phyloP scores from a whole-genome alignment of 2,113 vertebrate species.

The Thermophis baileyi region DNA sequence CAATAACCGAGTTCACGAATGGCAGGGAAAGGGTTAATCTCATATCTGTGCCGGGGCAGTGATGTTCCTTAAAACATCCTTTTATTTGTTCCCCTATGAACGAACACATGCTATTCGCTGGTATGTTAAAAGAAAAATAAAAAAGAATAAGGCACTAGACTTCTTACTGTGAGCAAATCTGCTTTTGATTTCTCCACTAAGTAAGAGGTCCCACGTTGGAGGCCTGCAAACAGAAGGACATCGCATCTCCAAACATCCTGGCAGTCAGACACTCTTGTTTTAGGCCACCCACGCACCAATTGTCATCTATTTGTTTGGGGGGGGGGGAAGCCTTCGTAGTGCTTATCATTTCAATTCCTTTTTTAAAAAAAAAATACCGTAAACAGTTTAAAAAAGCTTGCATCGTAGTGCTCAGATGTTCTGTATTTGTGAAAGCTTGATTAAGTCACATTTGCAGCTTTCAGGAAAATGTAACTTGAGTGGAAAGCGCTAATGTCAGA shows the following conservation, averaged over 20 bases:
- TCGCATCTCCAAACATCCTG: background rate
- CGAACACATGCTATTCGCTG: background rate
- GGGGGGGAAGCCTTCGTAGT: background rate
- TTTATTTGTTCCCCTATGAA: background rate
- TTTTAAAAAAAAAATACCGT: background rate
- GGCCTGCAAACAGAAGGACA: background rate
- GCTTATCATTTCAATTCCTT: background rate
- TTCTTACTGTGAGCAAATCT: background rate
- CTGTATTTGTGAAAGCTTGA: conserved; percentile 3
- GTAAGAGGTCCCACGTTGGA: background rate
- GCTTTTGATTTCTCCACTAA: background rate
- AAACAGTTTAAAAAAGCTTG: background rate
- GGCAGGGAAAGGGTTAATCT: background rate
- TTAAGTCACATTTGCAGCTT: background rate
- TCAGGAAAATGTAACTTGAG: conserved; percentile 11
- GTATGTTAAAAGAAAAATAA: background rate
- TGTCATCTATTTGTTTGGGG: background rate
- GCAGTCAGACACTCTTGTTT: background rate
- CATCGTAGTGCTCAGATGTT: background rate
- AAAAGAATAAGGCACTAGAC: background rate
- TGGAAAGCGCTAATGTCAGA: background rate
- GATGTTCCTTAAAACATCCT: background rate
- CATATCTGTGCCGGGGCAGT: background rate
- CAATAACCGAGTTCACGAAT: too few relatives aligned
- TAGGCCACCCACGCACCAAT: background rate